Evolutionary conservation across 2,888 invertebrate genomes (phyloP), one percentile per base, ranked within the genome.

Genomic region (Aelia acuminata): DNA sequence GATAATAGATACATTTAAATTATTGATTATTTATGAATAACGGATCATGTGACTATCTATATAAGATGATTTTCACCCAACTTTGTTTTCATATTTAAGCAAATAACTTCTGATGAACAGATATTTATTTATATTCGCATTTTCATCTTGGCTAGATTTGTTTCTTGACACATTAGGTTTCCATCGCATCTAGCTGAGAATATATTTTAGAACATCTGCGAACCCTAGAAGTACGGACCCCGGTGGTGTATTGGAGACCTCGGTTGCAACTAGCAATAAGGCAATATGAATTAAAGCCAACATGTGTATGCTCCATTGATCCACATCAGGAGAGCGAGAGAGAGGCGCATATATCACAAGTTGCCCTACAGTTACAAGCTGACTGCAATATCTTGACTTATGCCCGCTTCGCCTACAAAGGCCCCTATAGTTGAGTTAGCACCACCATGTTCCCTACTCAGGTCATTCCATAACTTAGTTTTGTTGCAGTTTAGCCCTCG

Each of bases 381-480:
- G 63, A 31, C 35, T 35, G 63, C 63, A 70, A 70, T 70, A 70
- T 35, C 31, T 70, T 35, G 31, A 70, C 63, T 70, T 35, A 70
- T 31, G 63, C 63, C 63, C 35, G 31, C 31, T 20, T 20, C 63
- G 18, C 0, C 20, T 70, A 35, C 63, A 70, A 70, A 70, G 63
- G 31, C 31, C 18, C n/a, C 63, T 8, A 26, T 70, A 70, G 63
- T 31, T 70, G 63, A 70, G 63, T 70, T 70, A 70, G 63, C 35
- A 35, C 20, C 35, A 35, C 20, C 31, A 4, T 70, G 63, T 31
- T 70, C n/a, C n/a, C 31, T 35, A 70, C 63, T 35, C 18, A 70
- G 63, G 63, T 70, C 63, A 70, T 70, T 70, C 35, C 57, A 57
- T 35, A 70, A 70, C 63, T 31, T 70, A 70, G 63, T 70, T 70